Conservation (phyloP, 2,888 invertebrate species). For the Sussaba pulchella region DNA sequence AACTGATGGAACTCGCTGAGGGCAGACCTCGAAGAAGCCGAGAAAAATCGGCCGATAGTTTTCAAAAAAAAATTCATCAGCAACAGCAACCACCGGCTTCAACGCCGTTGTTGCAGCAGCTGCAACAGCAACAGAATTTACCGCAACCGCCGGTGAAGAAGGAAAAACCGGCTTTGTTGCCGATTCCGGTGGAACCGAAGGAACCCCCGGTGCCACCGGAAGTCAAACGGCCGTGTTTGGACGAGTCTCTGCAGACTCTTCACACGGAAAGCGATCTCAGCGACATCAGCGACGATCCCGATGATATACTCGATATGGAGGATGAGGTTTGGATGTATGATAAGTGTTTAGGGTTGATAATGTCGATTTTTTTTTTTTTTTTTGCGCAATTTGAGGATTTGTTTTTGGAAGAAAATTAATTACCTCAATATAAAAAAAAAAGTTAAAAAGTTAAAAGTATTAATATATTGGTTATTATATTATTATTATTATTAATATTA, state of each 20-base stretch:
- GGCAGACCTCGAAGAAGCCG: conserved; percentile 80
- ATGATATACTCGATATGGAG: conserved; percentile 93
- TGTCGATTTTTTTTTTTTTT: neutral
- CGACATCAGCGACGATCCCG: conserved; percentile 95
- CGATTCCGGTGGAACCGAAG: conserved; percentile 81
- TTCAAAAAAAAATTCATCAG: conserved; percentile 77
- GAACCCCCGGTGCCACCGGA: conserved; percentile 81
- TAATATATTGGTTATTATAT: too few relatives aligned
- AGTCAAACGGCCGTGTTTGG: conserved; percentile 80
- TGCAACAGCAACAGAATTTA: conserved; percentile 26
- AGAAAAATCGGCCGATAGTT: conserved; percentile 80
- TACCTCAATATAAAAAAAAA: too few relatives aligned
- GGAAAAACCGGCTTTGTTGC: conserved; percentile 77
- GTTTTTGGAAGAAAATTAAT: too few relatives aligned
- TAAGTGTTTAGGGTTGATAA: neutral
- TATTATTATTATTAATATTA: too few relatives aligned
- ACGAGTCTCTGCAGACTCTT: conserved; percentile 85
- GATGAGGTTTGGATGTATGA: conserved; percentile 83
- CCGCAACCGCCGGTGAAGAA: conserved; percentile 69
- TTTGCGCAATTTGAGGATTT: neutral
- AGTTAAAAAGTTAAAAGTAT: too few relatives aligned
- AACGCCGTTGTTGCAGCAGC: conserved; percentile 39
- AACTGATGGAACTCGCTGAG: conserved; percentile 82
- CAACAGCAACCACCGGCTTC: conserved; percentile 77
- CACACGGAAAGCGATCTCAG: conserved; percentile 90